A percentile compares a stretch with the other conserved stretches of the same genome.
phyloP scores from a whole-genome alignment of 2,888 invertebrate genomes.

The Ochropleura leucogaster region DNA sequence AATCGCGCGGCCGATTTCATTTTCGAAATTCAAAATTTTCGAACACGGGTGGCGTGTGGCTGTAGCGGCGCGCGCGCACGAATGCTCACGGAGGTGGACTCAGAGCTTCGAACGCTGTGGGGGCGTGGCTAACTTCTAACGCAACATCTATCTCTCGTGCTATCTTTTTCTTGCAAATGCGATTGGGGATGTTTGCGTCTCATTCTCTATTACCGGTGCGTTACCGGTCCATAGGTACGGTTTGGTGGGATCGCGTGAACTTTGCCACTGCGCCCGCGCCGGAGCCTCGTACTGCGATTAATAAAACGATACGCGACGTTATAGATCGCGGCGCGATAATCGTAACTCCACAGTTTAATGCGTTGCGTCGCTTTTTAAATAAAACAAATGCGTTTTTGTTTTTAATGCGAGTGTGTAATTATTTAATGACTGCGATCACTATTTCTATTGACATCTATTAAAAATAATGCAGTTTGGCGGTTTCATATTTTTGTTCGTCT shows the following conservation, averaged over 20 bases:
- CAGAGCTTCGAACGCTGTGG: slow-evolving; percentile 79
- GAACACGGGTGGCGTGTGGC: slow-evolving; percentile 80
- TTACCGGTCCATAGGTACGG: slow-evolving; percentile 78
- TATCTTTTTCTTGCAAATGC: slow-evolving; percentile 72
- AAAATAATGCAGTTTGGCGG: slow-evolving; percentile 20
- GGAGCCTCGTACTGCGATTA: slow-evolving; percentile 79
- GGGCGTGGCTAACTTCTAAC: slow-evolving; percentile 89
- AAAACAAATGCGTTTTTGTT: slow-evolving; percentile 68
- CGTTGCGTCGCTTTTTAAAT: slow-evolving; percentile 69
- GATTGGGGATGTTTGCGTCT: slow-evolving; percentile 66
- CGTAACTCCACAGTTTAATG: slow-evolving; percentile 78
- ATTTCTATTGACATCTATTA: slow-evolving; percentile 37
- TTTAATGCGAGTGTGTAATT: slow-evolving; percentile 65
- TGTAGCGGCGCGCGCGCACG: slow-evolving; percentile 88
- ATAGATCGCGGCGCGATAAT: slow-evolving; percentile 85
- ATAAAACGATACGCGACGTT: slow-evolving; percentile 86
- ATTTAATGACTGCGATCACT: slow-evolving; percentile 56
- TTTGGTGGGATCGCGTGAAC: slow-evolving; percentile 88
- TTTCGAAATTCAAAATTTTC: slow-evolving; percentile 70
- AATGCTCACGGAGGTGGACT: slow-evolving; percentile 88
- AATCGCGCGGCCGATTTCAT: slow-evolving; percentile 82
- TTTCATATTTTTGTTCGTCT: slow-evolving; percentile 25
- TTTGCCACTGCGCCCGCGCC: slow-evolving; percentile 85
- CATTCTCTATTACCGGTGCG: slow-evolving; percentile 84
- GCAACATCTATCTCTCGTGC: slow-evolving; percentile 84